phyloP scores from a whole-genome alignment of 2,888 invertebrate species.

The Brachypalpus laphriformis region DNA sequence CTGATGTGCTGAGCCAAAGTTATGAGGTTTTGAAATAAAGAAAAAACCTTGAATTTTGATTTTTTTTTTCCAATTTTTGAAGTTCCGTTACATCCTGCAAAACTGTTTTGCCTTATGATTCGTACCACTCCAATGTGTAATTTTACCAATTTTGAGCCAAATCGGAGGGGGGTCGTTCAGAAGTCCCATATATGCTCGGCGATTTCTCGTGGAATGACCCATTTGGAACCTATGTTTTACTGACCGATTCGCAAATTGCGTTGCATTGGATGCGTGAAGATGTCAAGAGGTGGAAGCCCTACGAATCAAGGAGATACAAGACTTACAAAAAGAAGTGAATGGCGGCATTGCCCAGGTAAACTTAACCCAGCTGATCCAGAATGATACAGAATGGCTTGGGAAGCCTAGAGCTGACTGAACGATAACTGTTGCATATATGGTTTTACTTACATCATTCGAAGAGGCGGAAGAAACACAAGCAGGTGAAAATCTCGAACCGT shows the following conservation, averaged over 20 bases:
- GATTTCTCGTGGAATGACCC: no score
- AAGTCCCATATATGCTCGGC: no score
- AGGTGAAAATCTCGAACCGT: neutral
- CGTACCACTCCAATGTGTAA: no score
- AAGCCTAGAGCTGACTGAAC: neutral
- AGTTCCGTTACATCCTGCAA: no score
- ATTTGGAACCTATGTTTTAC: neutral
- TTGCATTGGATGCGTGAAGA: neutral
- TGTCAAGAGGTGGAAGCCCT: conserved; percentile 2
- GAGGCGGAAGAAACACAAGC: neutral
- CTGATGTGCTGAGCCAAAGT: no score
- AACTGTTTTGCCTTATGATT: no score
- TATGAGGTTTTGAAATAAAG: no score
- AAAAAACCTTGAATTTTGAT: no score
- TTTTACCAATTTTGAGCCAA: no score
- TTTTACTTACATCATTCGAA: neutral
- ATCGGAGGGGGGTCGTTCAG: no score
- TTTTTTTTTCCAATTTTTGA: no score
- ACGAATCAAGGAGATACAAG: conserved; percentile 28
- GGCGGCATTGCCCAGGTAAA: conserved; percentile 12
- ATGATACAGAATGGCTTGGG: neutral
- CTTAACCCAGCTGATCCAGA: neutral
- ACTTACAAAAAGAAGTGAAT: conserved; percentile 11
- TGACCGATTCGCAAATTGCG: conserved; percentile 27
- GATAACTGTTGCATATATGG: neutral